A percentile compares a stretch with the other conserved stretches of the same genome.
Evolutionary conservation across 2,797 vertebrate species (phyloP).

Genomic region (Thunnus albacares): DNA sequence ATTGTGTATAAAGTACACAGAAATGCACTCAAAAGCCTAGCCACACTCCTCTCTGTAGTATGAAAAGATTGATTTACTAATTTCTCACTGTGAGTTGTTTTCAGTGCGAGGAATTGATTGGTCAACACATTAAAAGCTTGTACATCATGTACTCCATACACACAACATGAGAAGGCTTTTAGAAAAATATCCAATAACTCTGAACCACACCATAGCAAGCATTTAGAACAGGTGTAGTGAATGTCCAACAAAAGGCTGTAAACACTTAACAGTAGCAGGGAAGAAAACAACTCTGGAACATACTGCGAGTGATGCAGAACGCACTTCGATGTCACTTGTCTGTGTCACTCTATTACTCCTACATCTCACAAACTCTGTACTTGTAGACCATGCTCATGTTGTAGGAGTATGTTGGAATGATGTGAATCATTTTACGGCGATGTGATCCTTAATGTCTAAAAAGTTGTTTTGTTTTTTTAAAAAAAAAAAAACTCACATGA

Average conservation of each 20-base stretch:
- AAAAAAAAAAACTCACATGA: not conserved
- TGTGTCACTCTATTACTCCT: conserved; percentile 27
- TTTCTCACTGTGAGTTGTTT: conserved; percentile 69
- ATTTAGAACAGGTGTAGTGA: conserved; percentile 64
- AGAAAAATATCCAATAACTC: conserved; percentile 69
- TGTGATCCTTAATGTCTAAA: not conserved
- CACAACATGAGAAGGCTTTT: conserved; percentile 78
- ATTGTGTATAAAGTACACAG: conserved; percentile 73
- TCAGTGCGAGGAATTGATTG: conserved; percentile 74
- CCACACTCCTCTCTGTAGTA: conserved; percentile 48
- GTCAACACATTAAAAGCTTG: conserved; percentile 76
- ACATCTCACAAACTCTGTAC: conserved; percentile 23
- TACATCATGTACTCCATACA: conserved; percentile 63
- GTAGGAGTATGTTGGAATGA: conserved; percentile 4
- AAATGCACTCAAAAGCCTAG: conserved; percentile 76
- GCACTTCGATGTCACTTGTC: conserved; percentile 46
- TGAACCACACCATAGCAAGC: conserved; percentile 20
- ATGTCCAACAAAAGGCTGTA: conserved; percentile 52
- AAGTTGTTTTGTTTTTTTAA: not conserved
- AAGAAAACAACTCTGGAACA: conserved; percentile 26
- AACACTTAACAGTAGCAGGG: conserved; percentile 50
- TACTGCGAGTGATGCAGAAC: conserved; percentile 18
- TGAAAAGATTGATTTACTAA: conserved; percentile 78
- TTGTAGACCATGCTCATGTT: not conserved
- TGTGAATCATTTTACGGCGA: not conserved